Conservation (phyloP, 2,113 vertebrate species). For the Chascanopsetta lugubris region DNA sequence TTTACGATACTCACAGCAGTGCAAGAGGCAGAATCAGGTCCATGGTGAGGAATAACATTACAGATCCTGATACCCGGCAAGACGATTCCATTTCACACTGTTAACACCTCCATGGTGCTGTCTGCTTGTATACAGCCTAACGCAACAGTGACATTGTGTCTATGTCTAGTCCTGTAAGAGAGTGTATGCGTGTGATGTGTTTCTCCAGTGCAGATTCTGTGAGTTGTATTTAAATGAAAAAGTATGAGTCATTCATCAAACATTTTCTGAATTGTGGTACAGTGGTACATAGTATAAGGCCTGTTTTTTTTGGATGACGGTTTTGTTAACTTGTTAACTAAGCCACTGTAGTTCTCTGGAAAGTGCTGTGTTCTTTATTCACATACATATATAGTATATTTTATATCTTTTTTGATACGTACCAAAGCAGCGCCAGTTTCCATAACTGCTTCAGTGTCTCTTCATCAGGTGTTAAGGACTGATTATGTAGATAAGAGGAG, state of each 20-base stretch:
- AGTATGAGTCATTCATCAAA: too few relatives aligned
- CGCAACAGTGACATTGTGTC: constrained; percentile 9
- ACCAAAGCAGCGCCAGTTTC: not conserved
- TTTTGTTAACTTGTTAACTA: too few relatives aligned
- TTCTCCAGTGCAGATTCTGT: too few relatives aligned
- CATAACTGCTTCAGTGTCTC: not conserved
- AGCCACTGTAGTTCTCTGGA: too few relatives aligned
- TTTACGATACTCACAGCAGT: constrained; percentile 2
- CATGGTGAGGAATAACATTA: constrained; percentile 6
- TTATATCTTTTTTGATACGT: not conserved
- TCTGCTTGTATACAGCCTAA: constrained; percentile 4
- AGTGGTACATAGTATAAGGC: too few relatives aligned
- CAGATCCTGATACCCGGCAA: constrained; percentile 21
- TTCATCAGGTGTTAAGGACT: not conserved
- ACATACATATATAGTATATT: too few relatives aligned
- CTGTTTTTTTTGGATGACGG: too few relatives aligned
- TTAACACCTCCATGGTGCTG: constrained; percentile 4
- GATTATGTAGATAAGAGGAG: not conserved
- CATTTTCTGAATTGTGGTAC: too few relatives aligned
- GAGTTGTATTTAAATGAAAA: too few relatives aligned
- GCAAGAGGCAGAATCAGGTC: constrained; percentile 18
- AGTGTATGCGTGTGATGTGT: too few relatives aligned
- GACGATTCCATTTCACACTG: constrained; percentile 20
- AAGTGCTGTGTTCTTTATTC: too few relatives aligned
- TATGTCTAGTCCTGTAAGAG: not conserved